Conservation (phyloP, 1,140 invertebrate genomes). For the Gryon sp. region DNA sequence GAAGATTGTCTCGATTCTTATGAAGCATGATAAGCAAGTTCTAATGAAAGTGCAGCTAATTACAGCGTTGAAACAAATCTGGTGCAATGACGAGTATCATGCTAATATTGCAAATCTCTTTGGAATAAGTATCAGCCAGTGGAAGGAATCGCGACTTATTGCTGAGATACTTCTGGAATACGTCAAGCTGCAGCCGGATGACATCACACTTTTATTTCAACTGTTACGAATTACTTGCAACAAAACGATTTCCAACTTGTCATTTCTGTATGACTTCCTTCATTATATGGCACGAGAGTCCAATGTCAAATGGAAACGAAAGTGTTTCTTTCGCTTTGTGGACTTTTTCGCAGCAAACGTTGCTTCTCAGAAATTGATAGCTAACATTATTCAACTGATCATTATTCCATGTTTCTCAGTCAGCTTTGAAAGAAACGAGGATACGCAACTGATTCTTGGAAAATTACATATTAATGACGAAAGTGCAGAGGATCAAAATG, state of each 20-base stretch:
- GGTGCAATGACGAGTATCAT: constrained; percentile 88
- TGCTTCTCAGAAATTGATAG: constrained; percentile 91
- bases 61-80: constrained; percentile 85
- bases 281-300: constrained; percentile 96
- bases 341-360: constrained; percentile 89
- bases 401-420: constrained; percentile 97
- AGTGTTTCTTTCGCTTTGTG: constrained; percentile 97
- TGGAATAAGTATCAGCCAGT: constrained; percentile 88
- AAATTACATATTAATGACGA: too few relatives aligned
- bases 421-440: constrained; percentile 95
- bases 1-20: constrained; percentile 88
- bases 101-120: constrained; percentile 85
- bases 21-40: constrained; percentile 90
- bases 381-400: constrained; percentile 94
- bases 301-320: constrained; percentile 95
- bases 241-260: constrained; percentile 95
- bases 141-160: constrained; percentile 94
- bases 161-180: constrained; percentile 95
- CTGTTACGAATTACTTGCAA: constrained; percentile 92
- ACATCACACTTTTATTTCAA: constrained; percentile 96
- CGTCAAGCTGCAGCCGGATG: constrained; percentile 93
- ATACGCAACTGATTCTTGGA: constrained; percentile 92
- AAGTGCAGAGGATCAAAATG: too few relatives aligned
- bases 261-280: constrained; percentile 95
- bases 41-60: constrained; percentile 88